A percentile compares a stretch with the other conserved stretches of the same genome.
Conservation (phyloP, 2,888 invertebrate genomes). For the Sabellastarte sp. region DNA sequence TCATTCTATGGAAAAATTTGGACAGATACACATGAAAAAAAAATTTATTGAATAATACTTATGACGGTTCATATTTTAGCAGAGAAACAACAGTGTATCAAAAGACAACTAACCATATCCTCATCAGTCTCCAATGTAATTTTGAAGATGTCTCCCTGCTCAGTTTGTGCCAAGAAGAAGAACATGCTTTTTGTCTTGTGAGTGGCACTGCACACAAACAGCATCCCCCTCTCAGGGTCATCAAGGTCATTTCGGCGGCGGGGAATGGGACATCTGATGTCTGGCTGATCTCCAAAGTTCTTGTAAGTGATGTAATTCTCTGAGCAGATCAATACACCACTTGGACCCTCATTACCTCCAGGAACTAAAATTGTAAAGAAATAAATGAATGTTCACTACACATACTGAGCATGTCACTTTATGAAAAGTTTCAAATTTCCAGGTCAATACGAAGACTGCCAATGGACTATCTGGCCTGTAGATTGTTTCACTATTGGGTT, state of each 20-base stretch:
- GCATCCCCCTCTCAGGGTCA: conserved; percentile 98
- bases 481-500: too few species aligned
- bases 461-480: too few species aligned
- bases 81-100: too few species aligned
- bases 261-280: conserved; percentile 93
- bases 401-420: too few species aligned
- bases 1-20: too few species aligned
- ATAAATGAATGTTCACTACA: too few species aligned
- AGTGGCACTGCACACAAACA: conserved; percentile 97
- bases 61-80: too few species aligned
- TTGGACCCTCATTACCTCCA: conserved; percentile 95
- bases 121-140: conserved; percentile 96
- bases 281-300: conserved; percentile 98
- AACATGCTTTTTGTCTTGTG: conserved; percentile 99
- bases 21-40: too few species aligned
- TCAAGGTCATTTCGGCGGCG: conserved; percentile 95
- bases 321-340: conserved; percentile 97
- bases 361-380: conserved; percentile 65
- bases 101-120: conserved; percentile 81
- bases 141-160: conserved; percentile 96
- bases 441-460: too few species aligned
- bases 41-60: too few species aligned
- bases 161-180: conserved; percentile 98
- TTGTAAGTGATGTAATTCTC: conserved; percentile 99
- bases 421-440: too few species aligned